Conservation (phyloP, 1,140 invertebrate genomes). For the Araneus ventricosus region DNA sequence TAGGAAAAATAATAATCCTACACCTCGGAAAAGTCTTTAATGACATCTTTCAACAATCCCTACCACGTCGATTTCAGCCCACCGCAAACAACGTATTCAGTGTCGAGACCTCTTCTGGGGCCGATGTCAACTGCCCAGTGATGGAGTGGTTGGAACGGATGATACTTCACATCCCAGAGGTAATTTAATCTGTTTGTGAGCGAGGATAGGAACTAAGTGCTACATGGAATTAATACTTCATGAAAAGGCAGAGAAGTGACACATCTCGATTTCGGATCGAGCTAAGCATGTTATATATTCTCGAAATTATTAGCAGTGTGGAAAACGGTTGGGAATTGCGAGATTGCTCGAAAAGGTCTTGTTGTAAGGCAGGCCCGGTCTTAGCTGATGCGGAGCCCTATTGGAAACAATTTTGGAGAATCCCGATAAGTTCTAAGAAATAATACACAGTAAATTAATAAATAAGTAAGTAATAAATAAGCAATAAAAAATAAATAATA, state of each 20-base stretch:
- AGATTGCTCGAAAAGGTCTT: no score
- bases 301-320: not conserved
- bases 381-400: no score
- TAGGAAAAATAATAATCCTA: not conserved
- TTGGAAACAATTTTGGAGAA: no score
- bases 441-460: no score
- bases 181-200: constrained; percentile 7
- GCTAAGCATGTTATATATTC: not conserved
- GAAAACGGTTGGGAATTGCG: not conserved
- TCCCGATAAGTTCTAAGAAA: no score
- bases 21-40: not conserved
- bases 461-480: no score
- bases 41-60: not conserved
- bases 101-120: not conserved
- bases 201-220: not conserved
- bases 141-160: constrained; percentile 15
- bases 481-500: no score
- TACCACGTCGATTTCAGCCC: not conserved
- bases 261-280: not conserved
- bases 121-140: not conserved
- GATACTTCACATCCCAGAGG: not conserved
- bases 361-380: no score
- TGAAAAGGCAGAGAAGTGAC: not conserved
- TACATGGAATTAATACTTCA: constrained; percentile 25
- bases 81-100: not conserved